Evolutionary conservation across 2,797 vertebrate genomes (phyloP), one percentile per base, ranked within the genome.

Genomic region (Chiloscyllium punctatum): DNA sequence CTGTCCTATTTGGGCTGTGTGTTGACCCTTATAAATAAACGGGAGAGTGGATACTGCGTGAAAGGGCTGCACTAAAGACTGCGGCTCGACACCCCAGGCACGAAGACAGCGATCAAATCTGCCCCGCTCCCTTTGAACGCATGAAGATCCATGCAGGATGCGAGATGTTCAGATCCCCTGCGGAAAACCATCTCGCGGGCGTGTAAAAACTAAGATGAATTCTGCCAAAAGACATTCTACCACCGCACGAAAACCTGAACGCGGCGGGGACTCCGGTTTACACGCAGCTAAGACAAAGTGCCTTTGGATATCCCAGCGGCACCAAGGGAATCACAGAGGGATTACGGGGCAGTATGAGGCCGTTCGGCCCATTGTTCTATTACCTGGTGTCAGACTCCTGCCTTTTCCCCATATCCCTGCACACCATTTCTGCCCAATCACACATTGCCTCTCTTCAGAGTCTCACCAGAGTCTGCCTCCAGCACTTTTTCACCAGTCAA

Each of bases 101-200:
- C 97, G 97, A 97, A 62, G 97, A 98, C 97, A 97, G 97, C 97
- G 98, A 98, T 98, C n/a, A 99, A 99, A 99, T 99, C 98, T 98
- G 97, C 97, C 97, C 96, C 97, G 96, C 97, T 97, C 96, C 97
- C 97, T 97, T 97, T 37, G 90, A 25, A n/a, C 66, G 62, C 66
- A 42, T 5, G 21, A 23, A 1, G 66, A 23, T 68, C 66, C 62
- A 62, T 11, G n/a, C 62, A 37, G 71, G 94, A 72, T 94, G 11
- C 94, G n/a, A 9, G 42, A 11, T 74, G 94, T 4, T 7, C 72
- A 21, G 2, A 53, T 95, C 77, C 71, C 7, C 25, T 18, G 18
- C 16, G 16, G 5, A 91, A 66, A 66, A 2, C 57, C 57, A 62
- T 90, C 79, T 30, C 72, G 6, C 1, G 6, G 82, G 21, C 4